Evolutionary conservation across 2,113 vertebrate species (phyloP).

Genomic region (Spea bombifrons): DNA sequence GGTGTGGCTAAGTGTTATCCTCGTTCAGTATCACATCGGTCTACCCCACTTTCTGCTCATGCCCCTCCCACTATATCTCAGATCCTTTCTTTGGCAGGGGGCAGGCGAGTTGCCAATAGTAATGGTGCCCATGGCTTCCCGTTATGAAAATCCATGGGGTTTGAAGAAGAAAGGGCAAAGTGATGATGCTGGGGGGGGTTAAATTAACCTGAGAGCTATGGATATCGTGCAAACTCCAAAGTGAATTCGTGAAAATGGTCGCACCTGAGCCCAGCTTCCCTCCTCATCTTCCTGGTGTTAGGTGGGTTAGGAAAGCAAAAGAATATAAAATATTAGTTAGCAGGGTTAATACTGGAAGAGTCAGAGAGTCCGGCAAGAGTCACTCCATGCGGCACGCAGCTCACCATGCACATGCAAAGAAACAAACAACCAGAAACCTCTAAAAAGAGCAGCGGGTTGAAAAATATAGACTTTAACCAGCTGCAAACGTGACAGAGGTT

Average conservation of each 20-base stretch:
- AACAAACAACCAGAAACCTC: conserved; percentile 22
- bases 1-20: no score
- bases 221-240: conserved; percentile 47
- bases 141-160: no score
- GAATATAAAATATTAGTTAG: conserved; percentile 58
- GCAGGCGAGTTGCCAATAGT: no score
- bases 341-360: neutral
- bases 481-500: neutral
- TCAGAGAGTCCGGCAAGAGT: neutral
- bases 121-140: no score
- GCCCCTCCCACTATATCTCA: no score
- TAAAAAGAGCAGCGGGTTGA: neutral
- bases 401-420: conserved; percentile 14
- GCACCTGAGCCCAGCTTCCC: conserved; percentile 99
- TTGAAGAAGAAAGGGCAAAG: no score
- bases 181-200: no score
- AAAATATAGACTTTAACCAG: neutral
- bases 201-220: neutral
- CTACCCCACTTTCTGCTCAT: no score
- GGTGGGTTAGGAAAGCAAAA: conserved; percentile 85
- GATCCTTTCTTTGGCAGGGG: no score
- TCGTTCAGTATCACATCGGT: no score
- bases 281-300: conserved; percentile 97
- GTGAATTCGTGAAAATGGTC: conserved; percentile 67
- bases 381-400: conserved; percentile 37